Evolutionary conservation across 1,140 invertebrate species (phyloP).

Genomic region (Trachelipus rathkii): DNA sequence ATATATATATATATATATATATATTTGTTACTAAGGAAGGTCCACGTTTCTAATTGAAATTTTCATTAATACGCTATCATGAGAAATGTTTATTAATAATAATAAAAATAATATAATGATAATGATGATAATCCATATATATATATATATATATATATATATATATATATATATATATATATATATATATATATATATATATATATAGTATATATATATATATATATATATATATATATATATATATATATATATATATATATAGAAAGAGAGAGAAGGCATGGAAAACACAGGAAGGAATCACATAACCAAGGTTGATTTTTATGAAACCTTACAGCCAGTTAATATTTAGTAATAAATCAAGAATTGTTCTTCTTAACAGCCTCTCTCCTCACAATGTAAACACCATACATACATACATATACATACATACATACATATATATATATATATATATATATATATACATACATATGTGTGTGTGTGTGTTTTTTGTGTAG

Average conservation of each 20-base stretch:
- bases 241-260: slow-evolving; percentile 5
- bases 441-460: too few relatives aligned
- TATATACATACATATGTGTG: slow-evolving; percentile 4
- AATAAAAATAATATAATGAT: neutral
- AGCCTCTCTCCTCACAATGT: too few relatives aligned
- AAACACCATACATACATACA: too few relatives aligned
- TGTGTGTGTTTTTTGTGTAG: too few relatives aligned
- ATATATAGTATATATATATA: neutral
- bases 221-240: neutral
- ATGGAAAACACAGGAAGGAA: too few relatives aligned
- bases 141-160: neutral
- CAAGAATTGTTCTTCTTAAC: too few relatives aligned
- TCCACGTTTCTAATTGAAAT: neutral
- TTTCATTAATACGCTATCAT: neutral
- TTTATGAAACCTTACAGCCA: too few relatives aligned
- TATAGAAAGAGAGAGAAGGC: too few relatives aligned
- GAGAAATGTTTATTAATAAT: neutral
- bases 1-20: neutral
- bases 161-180: neutral
- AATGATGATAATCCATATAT: neutral
- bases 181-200: neutral
- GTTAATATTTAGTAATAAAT: too few relatives aligned
- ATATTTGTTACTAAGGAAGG: neutral
- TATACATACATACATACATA: too few relatives aligned
- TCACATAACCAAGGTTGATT: too few relatives aligned